These are phyloP conservation scores for Hypsibius dujardini DNA, from an alignment of 1,140 invertebrate species.

Conservation along the genomic window DNA sequence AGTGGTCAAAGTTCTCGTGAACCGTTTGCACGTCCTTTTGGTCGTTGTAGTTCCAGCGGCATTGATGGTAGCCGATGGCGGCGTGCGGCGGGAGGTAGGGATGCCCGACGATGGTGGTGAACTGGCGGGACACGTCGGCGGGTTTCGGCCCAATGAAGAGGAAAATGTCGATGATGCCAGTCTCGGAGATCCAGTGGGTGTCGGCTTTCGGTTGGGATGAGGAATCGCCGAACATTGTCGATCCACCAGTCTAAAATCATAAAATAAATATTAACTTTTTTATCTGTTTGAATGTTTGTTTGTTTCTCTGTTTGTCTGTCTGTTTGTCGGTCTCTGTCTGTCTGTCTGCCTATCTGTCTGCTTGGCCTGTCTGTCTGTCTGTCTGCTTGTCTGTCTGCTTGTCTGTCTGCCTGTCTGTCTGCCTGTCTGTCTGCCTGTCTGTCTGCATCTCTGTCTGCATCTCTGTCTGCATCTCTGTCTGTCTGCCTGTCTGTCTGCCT, in stretches of 20 bases:
- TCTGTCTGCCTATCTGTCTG: too few relatives aligned
- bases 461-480: too few relatives aligned
- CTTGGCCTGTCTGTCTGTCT: too few relatives aligned
- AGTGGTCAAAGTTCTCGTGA: slow-evolving; percentile 58
- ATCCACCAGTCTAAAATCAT: slow-evolving; percentile 25
- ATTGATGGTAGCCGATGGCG: slow-evolving; percentile 83
- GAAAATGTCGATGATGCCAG: slow-evolving; percentile 80
- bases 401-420: too few relatives aligned
- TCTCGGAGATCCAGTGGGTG: slow-evolving; percentile 74
- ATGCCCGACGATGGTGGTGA: slow-evolving; percentile 64
- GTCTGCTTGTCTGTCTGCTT: too few relatives aligned
- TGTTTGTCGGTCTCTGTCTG: too few relatives aligned
- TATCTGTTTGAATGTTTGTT: too few relatives aligned
- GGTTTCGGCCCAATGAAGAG: slow-evolving; percentile 72
- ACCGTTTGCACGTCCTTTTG: slow-evolving; percentile 73
- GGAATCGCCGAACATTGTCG: slow-evolving; percentile 25
- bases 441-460: too few relatives aligned
- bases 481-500: too few relatives aligned
- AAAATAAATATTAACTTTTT: too few relatives aligned
- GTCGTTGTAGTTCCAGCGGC: slow-evolving; percentile 97
- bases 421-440: too few relatives aligned
- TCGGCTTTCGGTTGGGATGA: slow-evolving; percentile 37
- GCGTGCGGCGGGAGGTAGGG: slow-evolving; percentile 72
- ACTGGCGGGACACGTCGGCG: slow-evolving; percentile 68
- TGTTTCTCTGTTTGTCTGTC: too few relatives aligned